A percentile compares a stretch with the other conserved stretches of the same genome.
These are phyloP conservation scores for Ypsolopha sequella DNA, from an alignment of 2,888 invertebrate genomes.

Conservation along the genomic window DNA sequence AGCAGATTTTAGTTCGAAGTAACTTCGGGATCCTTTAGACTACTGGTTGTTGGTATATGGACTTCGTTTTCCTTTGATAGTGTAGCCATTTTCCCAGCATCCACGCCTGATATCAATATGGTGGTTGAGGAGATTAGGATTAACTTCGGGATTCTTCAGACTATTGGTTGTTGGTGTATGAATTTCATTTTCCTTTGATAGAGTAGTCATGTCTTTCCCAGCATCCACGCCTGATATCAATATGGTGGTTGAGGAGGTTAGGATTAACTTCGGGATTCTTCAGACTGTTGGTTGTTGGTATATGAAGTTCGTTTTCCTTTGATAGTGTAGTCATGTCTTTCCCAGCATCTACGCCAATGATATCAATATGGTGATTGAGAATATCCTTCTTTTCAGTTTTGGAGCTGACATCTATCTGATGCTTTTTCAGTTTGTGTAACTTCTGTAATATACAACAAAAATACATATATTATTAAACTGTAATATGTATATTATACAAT, in stretches of 20 bases:
- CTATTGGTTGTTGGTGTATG: too few relatives aligned
- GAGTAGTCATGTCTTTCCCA: constrained; percentile 32
- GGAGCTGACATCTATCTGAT: constrained; percentile 22
- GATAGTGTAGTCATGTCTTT: constrained; percentile 30
- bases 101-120: too few relatives aligned
- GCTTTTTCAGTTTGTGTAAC: constrained; percentile 50
- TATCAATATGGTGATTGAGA: constrained; percentile 42
- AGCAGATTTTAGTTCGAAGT: too few relatives aligned
- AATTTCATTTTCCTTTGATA: constrained; percentile 4
- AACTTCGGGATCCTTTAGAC: too few relatives aligned
- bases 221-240: constrained; percentile 52
- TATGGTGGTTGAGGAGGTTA: constrained; percentile 29
- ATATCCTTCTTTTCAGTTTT: constrained; percentile 23
- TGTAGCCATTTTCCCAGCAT: too few relatives aligned
- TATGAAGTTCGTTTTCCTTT: background rate
- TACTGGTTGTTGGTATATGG: too few relatives aligned
- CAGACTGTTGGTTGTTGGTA: too few relatives aligned
- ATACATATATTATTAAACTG: background rate
- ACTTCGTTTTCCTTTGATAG: too few relatives aligned
- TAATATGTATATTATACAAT: too few relatives aligned
- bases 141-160: too few relatives aligned
- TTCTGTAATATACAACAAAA: constrained; percentile 34
- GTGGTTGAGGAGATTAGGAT: too few relatives aligned
- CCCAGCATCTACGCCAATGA: constrained; percentile 45
- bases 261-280: too few relatives aligned